A percentile compares a stretch with the other conserved stretches of the same genome.
phyloP scores from a whole-genome alignment of 2,797 vertebrate species.

The Cebuella pygmaea region DNA sequence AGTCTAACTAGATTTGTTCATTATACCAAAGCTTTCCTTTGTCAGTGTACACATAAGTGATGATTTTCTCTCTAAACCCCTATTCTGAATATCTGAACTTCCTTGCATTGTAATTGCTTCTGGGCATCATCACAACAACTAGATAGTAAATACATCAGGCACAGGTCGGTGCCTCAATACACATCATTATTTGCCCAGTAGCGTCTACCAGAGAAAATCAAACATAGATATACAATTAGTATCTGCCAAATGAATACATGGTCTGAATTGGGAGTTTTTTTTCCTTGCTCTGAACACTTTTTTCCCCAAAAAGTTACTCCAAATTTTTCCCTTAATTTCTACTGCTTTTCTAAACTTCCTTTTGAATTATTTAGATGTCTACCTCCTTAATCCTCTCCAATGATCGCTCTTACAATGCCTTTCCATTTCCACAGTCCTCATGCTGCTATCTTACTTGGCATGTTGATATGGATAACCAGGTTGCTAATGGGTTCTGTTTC shows the following conservation, averaged over 20 bases:
- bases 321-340: slow-evolving; percentile 23
- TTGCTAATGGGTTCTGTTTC: not conserved
- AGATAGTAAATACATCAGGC: not conserved
- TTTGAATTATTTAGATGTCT: slow-evolving; percentile 44
- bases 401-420: not conserved
- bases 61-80: not conserved
- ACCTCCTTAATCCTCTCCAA: not conserved
- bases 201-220: not conserved
- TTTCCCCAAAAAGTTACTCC: not conserved
- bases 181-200: not conserved
- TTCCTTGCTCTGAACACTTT: slow-evolving; percentile 2
- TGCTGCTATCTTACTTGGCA: not conserved
- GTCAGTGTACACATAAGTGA: not conserved
- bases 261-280: not conserved
- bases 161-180: not conserved
- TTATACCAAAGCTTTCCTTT: slow-evolving; percentile 2
- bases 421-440: not conserved
- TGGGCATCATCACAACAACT: not conserved
- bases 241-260: not conserved
- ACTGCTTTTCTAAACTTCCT: not conserved
- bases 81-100: not conserved
- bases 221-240: not conserved
- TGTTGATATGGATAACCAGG: not conserved
- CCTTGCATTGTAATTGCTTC: slow-evolving; percentile 29
- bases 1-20: not conserved